A percentile compares a stretch with the other conserved stretches of the same genome.
These are phyloP conservation scores for Limosa lapponica DNA, from an alignment of 2,797 vertebrate genomes.

Conservation along the genomic window DNA sequence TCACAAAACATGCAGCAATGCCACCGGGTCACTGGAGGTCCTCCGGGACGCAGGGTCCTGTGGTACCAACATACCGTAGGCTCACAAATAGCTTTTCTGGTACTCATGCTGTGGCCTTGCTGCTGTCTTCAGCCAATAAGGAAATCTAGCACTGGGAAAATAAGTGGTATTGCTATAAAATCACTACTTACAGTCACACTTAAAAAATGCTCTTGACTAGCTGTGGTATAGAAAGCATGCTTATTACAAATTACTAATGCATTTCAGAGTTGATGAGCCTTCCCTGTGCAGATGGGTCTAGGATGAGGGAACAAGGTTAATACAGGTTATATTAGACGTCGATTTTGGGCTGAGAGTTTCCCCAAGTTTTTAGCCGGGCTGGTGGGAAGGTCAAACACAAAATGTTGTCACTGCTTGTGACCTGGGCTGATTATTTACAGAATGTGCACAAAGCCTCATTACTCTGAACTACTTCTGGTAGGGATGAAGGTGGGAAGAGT, in stretches of 20 bases:
- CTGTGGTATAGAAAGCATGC: not conserved
- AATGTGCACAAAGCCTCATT: fast-evolving
- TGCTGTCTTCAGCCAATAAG: not conserved
- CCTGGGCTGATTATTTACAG: not conserved
- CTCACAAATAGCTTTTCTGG: not conserved
- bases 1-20: not conserved
- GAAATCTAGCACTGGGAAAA: not conserved
- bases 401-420: not conserved
- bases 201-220: not conserved
- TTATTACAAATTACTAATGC: not conserved
- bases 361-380: not conserved
- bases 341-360: not conserved
- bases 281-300: not conserved
- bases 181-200: not conserved
- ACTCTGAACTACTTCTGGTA: not conserved
- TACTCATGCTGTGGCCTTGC: not conserved
- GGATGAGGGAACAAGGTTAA: not conserved
- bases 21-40: not conserved
- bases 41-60: fast-evolving
- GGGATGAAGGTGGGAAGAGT: not conserved
- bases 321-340: not conserved
- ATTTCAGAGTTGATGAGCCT: not conserved
- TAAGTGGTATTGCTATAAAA: not conserved
- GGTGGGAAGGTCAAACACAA: not conserved
- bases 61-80: not conserved